Percentiles rank a stretch among this genome's conserved stretches.
Evolutionary conservation across 1,140 invertebrate species (phyloP).

Genomic region (Charaxes varanes): DNA sequence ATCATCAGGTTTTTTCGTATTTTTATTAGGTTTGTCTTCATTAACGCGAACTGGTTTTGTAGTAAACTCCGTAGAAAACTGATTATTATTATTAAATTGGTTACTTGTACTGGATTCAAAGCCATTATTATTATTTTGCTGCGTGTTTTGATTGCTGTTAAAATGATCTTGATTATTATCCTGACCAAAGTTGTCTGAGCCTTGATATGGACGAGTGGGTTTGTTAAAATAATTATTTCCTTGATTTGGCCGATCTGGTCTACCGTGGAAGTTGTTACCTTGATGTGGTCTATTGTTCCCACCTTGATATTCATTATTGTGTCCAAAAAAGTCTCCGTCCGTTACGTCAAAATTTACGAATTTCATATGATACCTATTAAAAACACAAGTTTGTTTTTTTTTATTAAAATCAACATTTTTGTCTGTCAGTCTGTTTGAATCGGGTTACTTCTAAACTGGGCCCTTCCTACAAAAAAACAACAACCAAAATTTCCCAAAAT

Average conservation of each 20-base stretch:
- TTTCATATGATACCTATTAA: no score
- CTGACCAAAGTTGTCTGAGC: constrained; percentile 10
- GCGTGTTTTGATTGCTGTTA: no score
- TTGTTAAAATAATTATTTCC: constrained; percentile 10
- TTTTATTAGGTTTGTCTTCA: background rate
- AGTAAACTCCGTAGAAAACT: constrained; percentile 4
- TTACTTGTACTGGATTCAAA: constrained; percentile 2
- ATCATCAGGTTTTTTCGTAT: constrained; percentile 17
- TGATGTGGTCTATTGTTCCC: constrained; percentile 14
- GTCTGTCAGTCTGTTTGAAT: no score
- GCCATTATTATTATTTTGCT: constrained; percentile 12
- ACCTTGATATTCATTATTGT: constrained; percentile 15
- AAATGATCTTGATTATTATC: constrained; percentile 6
- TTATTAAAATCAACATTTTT: no score
- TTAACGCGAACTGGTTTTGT: background rate
- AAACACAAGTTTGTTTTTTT: no score
- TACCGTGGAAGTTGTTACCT: no score
- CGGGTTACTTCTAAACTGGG: no score
- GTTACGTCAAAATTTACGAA: no score
- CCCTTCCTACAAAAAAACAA: no score
- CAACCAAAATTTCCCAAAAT: no score
- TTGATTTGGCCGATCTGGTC: constrained; percentile 5
- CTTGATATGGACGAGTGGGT: background rate
- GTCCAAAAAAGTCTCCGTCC: no score
- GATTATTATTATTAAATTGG: constrained; percentile 4